These are phyloP conservation scores for Mycogona germanica DNA, from an alignment of 2,888 invertebrate species.

Conservation along the genomic window DNA sequence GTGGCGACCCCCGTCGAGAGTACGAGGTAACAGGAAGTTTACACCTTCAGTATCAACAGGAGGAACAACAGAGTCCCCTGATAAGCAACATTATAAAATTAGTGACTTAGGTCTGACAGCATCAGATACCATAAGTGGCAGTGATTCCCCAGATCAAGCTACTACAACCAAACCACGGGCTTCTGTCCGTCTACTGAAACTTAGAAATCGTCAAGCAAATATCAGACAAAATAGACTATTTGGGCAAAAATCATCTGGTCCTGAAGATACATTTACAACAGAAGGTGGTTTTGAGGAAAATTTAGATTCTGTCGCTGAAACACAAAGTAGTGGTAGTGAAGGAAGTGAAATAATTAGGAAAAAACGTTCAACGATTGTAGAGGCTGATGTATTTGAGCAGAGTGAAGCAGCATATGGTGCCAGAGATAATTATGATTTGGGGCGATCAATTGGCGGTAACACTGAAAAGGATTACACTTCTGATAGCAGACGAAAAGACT, in stretches of 20 bases:
- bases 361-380: constrained; percentile 9
- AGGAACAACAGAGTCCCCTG: no score
- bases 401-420: constrained; percentile 15
- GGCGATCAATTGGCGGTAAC: neutral
- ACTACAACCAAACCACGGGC: constrained; percentile 10
- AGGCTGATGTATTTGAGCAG: constrained; percentile 10
- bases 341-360: neutral
- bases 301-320: neutral
- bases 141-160: neutral
- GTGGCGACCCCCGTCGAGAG: neutral
- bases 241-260: neutral
- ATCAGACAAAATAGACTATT: constrained; percentile 8
- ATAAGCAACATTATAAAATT: no score
- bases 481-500: no score
- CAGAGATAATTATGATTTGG: constrained; percentile 8
- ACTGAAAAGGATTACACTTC: neutral
- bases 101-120: no score
- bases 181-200: constrained; percentile 5
- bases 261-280: neutral
- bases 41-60: no score
- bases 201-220: constrained; percentile 6
- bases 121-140: neutral
- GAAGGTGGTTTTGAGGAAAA: no score
- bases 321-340: neutral
- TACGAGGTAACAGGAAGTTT: no score